These are phyloP conservation scores for Gobionotothen gibberifrons DNA, from an alignment of 2,797 vertebrate species.

Conservation along the genomic window DNA sequence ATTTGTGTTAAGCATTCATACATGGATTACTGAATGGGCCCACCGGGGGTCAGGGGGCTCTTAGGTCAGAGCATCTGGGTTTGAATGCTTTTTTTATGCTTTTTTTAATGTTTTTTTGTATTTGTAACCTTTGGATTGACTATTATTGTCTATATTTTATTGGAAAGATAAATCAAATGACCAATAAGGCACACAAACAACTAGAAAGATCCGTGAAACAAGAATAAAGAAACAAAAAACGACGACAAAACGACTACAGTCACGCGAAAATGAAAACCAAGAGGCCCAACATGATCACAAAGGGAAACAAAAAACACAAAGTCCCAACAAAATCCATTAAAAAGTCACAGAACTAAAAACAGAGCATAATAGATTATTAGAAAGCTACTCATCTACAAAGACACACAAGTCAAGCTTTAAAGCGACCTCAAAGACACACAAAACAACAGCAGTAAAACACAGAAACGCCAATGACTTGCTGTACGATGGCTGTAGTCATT, in stretches of 20 bases:
- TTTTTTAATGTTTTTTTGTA: too few relatives aligned
- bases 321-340: neutral
- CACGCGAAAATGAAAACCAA: too few relatives aligned
- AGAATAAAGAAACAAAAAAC: neutral
- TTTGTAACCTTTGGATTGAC: too few relatives aligned
- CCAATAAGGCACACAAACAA: neutral
- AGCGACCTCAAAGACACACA: neutral
- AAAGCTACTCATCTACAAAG: neutral
- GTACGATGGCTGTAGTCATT: neutral
- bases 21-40: neutral
- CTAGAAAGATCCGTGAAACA: neutral
- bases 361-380: neutral
- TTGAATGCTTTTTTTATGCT: too few relatives aligned
- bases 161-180: neutral
- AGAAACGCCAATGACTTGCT: neutral
- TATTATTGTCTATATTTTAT: neutral
- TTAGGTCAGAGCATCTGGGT: neutral
- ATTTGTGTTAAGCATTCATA: conserved; percentile 27
- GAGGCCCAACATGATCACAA: too few relatives aligned
- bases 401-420: neutral
- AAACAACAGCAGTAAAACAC: neutral
- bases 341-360: neutral
- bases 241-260: neutral
- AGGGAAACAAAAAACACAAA: neutral
- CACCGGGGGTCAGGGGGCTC: neutral